Conservation (phyloP, 2,113 vertebrate genomes). For the Bujurquina vittata region DNA sequence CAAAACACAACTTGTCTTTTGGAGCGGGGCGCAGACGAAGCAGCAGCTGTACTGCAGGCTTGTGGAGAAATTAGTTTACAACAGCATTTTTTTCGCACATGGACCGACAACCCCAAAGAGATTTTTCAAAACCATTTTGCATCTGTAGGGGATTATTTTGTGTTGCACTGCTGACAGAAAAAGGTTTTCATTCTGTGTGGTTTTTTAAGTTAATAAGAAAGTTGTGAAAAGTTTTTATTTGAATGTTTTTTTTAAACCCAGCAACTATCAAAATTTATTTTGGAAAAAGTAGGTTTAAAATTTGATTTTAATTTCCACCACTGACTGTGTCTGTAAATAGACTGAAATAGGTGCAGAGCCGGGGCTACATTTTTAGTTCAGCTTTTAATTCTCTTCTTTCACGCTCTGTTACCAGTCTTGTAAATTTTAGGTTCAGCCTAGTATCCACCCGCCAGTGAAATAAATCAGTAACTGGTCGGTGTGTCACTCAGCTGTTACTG, state of each 20-base stretch:
- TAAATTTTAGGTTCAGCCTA: neutral
- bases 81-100: slow-evolving; percentile 23
- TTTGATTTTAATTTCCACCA: neutral
- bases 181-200: slow-evolving; percentile 19
- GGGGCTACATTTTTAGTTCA: neutral
- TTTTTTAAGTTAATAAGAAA: slow-evolving; percentile 29
- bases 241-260: neutral
- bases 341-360: neutral
- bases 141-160: slow-evolving; percentile 55
- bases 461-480: neutral
- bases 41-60: neutral
- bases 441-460: neutral
- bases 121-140: slow-evolving; percentile 19
- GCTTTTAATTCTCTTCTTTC: neutral
- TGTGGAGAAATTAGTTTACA: neutral
- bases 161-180: slow-evolving; percentile 10
- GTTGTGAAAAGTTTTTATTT: slow-evolving; percentile 28
- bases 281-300: neutral
- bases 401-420: neutral
- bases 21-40: neutral
- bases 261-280: neutral
- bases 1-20: neutral
- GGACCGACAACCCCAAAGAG: slow-evolving; percentile 2
- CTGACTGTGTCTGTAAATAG: neutral
- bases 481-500: neutral